phyloP scores from a whole-genome alignment of 2,113 vertebrate genomes.

The Heptranchias perlo region DNA sequence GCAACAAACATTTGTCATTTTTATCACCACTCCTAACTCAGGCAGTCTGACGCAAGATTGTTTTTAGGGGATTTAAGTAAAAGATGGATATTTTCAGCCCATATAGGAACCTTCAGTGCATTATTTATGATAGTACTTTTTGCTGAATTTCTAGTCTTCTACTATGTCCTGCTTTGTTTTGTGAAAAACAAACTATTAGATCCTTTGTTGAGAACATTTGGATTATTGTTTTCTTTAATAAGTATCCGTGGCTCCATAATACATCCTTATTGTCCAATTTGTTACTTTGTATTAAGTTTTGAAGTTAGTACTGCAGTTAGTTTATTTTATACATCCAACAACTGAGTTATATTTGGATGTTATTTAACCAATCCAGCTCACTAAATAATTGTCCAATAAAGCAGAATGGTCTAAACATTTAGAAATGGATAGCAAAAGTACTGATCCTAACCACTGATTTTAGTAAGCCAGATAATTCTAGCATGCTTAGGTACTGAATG shows the following conservation, averaged over 20 bases:
- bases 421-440: background rate
- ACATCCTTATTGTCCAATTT: background rate
- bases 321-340: background rate
- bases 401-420: background rate
- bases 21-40: background rate
- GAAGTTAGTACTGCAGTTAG: background rate
- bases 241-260: background rate
- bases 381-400: background rate
- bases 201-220: background rate
- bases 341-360: background rate
- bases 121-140: background rate
- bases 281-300: background rate
- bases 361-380: background rate
- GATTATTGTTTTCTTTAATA: no score
- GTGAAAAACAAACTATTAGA: background rate
- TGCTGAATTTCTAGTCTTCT: background rate
- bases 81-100: background rate
- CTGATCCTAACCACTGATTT: background rate
- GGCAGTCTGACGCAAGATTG: background rate
- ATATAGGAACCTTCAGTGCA: background rate
- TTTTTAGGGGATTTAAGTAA: background rate
- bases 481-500: background rate
- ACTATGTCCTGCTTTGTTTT: background rate
- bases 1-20: background rate
- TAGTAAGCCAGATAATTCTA: background rate